Evolutionary conservation across 2,888 invertebrate species (phyloP).

Genomic region (Eurytoma californica): DNA sequence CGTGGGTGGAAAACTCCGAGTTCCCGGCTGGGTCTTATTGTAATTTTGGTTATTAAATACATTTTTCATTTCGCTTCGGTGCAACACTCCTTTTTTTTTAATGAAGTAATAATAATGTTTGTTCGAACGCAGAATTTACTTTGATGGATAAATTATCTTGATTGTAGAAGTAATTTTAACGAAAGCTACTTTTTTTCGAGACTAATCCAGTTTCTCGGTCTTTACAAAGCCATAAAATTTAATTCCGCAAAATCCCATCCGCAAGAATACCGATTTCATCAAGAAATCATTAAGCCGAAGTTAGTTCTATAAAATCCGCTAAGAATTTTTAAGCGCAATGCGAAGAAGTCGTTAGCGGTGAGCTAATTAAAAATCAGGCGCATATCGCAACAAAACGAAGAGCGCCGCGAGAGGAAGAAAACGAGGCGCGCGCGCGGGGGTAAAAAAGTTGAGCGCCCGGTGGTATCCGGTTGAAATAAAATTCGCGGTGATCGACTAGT

Average conservation of each 20-base stretch:
- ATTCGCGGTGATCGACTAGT: slow-evolving; percentile 40
- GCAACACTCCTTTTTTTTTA: no score
- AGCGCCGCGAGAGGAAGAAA: neutral
- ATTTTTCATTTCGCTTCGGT: no score
- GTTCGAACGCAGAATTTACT: no score
- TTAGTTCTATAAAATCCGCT: slow-evolving; percentile 14
- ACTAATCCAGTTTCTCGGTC: neutral
- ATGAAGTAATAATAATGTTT: no score
- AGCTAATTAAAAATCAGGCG: slow-evolving; percentile 24
- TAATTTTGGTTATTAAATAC: no score
- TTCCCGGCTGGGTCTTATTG: no score
- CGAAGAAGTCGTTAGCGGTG: slow-evolving; percentile 7
- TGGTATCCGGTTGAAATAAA: slow-evolving; percentile 43
- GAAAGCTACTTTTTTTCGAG: no score
- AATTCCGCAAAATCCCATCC: neutral
- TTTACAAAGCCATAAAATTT: neutral
- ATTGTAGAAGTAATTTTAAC: no score
- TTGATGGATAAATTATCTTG: no score
- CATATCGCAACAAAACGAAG: neutral
- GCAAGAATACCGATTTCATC: slow-evolving; percentile 5
- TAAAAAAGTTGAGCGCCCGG: slow-evolving; percentile 12
- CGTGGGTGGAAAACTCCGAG: no score
- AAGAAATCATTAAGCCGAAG: slow-evolving; percentile 18
- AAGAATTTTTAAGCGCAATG: no score
- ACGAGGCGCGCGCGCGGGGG: neutral